A percentile compares a stretch with the other conserved stretches of the same genome.
Conservation (phyloP, 2,113 vertebrate species). For the Aptenodytes forsteri region DNA sequence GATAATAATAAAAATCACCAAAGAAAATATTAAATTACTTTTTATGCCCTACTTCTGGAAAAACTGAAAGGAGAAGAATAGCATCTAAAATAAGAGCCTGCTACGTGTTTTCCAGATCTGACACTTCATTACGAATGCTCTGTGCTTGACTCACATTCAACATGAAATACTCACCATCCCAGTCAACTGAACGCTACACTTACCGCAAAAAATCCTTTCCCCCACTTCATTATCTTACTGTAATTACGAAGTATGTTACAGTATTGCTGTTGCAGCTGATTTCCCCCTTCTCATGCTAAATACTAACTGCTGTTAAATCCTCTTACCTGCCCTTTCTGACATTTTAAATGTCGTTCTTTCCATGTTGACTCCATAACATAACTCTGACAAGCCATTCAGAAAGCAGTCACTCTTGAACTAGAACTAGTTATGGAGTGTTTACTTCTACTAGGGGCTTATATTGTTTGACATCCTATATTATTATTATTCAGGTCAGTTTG, state of each 20-base stretch:
- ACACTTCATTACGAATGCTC: not conserved
- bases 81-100: not conserved
- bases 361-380: not conserved
- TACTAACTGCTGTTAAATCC: not conserved
- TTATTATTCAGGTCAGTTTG: not conserved
- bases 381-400: not conserved
- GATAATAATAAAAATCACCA: not conserved
- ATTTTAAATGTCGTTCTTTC: not conserved
- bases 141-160: not conserved
- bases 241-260: not conserved
- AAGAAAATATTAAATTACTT: not conserved
- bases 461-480: not conserved
- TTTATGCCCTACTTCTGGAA: not conserved
- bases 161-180: not conserved
- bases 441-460: not conserved
- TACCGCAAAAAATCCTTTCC: not conserved
- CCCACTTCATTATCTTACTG: not conserved
- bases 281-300: not conserved
- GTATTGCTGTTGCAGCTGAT: not conserved
- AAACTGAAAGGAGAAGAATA: not conserved
- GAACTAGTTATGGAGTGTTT: not conserved
- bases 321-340: not conserved
- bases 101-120: not conserved
- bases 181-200: fast-evolving
- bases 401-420: not conserved